These are phyloP conservation scores for Terebella lapidaria DNA, from an alignment of 2,888 invertebrate species.

Conservation along the genomic window DNA sequence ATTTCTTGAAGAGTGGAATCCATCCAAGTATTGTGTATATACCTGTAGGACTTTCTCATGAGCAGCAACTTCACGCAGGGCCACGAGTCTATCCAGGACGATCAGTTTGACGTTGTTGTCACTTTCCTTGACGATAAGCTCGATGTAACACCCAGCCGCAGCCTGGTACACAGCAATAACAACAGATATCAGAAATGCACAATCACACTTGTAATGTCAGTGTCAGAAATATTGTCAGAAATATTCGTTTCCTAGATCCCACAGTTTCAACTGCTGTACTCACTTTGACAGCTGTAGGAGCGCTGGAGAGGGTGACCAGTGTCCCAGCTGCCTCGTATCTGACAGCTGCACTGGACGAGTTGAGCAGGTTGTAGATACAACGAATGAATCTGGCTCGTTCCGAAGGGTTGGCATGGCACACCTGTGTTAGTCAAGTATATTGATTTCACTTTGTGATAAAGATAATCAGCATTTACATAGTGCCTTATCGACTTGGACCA, in stretches of 20 bases:
- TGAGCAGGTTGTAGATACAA: slow-evolving; percentile 94
- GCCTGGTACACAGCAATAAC: too few species aligned
- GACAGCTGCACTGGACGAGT: slow-evolving; percentile 92
- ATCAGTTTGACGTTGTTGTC: slow-evolving; percentile 99
- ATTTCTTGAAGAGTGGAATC: background rate
- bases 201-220: too few species aligned
- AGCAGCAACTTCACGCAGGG: slow-evolving; percentile 73
- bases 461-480: too few species aligned
- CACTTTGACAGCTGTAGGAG: slow-evolving; percentile 92
- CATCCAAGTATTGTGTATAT: too few species aligned
- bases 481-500: too few species aligned
- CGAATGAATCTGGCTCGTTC: slow-evolving; percentile 96
- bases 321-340: slow-evolving; percentile 98
- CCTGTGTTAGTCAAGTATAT: slow-evolving; percentile 55
- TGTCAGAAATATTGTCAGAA: too few species aligned
- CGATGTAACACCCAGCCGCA: slow-evolving; percentile 96
- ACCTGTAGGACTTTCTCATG: slow-evolving; percentile 76
- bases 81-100: slow-evolving; percentile 86
- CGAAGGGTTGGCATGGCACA: slow-evolving; percentile 92
- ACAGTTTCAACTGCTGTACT: slow-evolving; percentile 8
- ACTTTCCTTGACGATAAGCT: slow-evolving; percentile 97
- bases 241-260: too few species aligned
- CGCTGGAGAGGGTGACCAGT: slow-evolving; percentile 91
- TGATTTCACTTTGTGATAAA: background rate
- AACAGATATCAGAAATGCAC: too few species aligned